Evolutionary conservation across 2,113 vertebrate species (phyloP).

Genomic region (Thamnaconus septentrionalis): DNA sequence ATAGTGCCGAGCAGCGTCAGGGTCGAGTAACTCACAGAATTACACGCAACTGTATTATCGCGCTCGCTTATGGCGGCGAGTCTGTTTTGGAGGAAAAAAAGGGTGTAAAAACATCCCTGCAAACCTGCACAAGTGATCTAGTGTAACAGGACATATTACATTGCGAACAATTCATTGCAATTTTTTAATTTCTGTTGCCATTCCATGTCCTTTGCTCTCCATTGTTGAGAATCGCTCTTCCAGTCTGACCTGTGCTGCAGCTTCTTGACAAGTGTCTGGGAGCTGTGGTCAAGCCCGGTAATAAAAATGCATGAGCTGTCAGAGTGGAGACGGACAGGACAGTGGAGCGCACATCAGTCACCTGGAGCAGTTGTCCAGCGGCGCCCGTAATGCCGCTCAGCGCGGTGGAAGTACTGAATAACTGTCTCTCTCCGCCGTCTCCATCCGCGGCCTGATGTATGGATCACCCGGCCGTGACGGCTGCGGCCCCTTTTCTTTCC

Average conservation of each 20-base stretch:
- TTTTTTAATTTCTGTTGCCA: background rate
- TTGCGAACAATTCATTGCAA: background rate
- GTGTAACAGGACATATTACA: background rate
- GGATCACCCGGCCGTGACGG: constrained; percentile 34
- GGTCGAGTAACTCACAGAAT: constrained; percentile 51
- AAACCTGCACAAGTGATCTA: too few relatives aligned
- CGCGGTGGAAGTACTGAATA: constrained; percentile 47
- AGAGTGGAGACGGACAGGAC: constrained; percentile 47
- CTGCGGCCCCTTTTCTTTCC: constrained; percentile 15
- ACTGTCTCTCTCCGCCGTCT: constrained; percentile 49
- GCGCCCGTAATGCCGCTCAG: constrained; percentile 40
- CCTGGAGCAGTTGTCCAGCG: constrained; percentile 31
- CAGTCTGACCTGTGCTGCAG: constrained; percentile 29
- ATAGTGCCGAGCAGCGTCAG: constrained; percentile 46
- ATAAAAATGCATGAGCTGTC: constrained; percentile 65
- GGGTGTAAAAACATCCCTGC: too few relatives aligned
- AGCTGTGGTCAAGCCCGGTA: constrained; percentile 50
- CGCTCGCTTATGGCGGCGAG: background rate
- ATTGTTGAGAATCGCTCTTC: constrained; percentile 41
- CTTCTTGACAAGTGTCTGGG: constrained; percentile 36
- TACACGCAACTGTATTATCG: constrained; percentile 14
- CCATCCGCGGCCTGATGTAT: constrained; percentile 21
- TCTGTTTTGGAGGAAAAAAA: too few relatives aligned
- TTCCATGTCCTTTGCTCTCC: constrained; percentile 17
- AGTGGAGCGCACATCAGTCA: constrained; percentile 56